Evolutionary conservation across 1,140 invertebrate genomes (phyloP).

Genomic region (Zaprionus davidi): DNA sequence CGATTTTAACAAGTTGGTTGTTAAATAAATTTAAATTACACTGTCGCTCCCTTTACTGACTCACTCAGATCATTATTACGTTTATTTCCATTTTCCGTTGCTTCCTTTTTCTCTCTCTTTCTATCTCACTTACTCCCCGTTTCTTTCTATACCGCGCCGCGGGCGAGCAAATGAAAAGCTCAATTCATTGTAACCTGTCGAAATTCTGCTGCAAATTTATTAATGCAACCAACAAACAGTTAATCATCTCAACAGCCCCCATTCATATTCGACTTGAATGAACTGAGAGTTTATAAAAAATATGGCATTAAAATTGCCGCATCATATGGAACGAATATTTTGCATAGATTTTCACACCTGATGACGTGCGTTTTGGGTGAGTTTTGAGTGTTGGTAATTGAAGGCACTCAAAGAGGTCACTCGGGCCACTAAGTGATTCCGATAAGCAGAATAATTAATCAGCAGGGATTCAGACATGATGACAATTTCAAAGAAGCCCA

Average conservation of each 20-base stretch:
- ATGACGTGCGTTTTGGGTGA: constrained; percentile 15
- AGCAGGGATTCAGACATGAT: neutral
- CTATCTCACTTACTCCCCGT: neutral
- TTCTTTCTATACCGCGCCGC: neutral
- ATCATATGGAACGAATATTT: constrained; percentile 33
- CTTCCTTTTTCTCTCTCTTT: neutral
- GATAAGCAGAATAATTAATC: neutral
- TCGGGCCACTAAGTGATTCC: neutral
- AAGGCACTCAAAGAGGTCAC: constrained; percentile 13
- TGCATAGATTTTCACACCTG: constrained; percentile 11
- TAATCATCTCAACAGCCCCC: constrained; percentile 58
- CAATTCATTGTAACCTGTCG: constrained; percentile 35
- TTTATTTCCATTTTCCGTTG: constrained; percentile 13
- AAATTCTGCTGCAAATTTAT: constrained; percentile 63
- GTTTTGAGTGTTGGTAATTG: constrained; percentile 27
- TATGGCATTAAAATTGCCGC: constrained; percentile 15
- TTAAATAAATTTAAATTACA: constrained; percentile 81
- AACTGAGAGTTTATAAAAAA: neutral
- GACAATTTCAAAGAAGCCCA: neutral
- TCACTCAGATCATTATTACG: constrained; percentile 55
- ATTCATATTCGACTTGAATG: constrained; percentile 9
- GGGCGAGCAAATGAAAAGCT: constrained; percentile 27
- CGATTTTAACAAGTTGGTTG: constrained; percentile 76
- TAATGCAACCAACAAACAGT: constrained; percentile 58
- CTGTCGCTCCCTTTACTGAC: constrained; percentile 57